Base-by-base conservation (phyloP, 2,888 invertebrate genomes). In the Chloroclystis v-ata region DNA sequence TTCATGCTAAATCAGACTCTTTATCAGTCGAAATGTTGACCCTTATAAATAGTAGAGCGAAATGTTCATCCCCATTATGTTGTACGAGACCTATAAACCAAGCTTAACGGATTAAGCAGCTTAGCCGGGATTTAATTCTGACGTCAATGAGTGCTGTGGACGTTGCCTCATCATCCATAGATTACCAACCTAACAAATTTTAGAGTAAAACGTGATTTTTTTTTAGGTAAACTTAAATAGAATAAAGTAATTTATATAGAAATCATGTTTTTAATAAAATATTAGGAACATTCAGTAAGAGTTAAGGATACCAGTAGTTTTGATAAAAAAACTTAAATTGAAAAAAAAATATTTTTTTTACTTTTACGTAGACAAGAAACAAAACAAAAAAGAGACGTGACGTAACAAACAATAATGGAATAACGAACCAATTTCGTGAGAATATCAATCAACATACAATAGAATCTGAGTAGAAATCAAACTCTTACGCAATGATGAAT, bases 381-480 rank as follows among this genome's bases (percentile, higher is more conserved):
- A 20, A n/a, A 33, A 16, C 35, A 16, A 7, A 24, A 10, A 24
- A 10, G 16, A 2, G 8, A 35, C 7, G 7, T 11, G 11, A 35
- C 7, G 16, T 11, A 35, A 28, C 10, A 39, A 39, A 39, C 20
- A 33, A 8, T 16, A 12, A 28, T 20, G 14, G 16, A 39, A 9
- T 39, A 29, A 20, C 28, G 7, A 16, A 20, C 28, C 24, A 13
- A 28, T n/a, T 43, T 30, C n/a, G 24, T 3, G 37, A 32, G 37
- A 38, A 30, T 33, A 41, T 30, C 30, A 38, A 47, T 47, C 47
- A 42, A 16, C 10, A 37, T 41, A 37, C 30, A 41, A 41, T 47
- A 12, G 30, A 41, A 47, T 26, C 28, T 42, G 42, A 20, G 20
- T 12, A 24, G 10, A 12, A 38, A 13, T 32, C 30, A 16, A 35